Evolutionary conservation across 2,797 vertebrate genomes (phyloP), one percentile per base, ranked within the genome.

Genomic region (Oryzias sinensis): DNA sequence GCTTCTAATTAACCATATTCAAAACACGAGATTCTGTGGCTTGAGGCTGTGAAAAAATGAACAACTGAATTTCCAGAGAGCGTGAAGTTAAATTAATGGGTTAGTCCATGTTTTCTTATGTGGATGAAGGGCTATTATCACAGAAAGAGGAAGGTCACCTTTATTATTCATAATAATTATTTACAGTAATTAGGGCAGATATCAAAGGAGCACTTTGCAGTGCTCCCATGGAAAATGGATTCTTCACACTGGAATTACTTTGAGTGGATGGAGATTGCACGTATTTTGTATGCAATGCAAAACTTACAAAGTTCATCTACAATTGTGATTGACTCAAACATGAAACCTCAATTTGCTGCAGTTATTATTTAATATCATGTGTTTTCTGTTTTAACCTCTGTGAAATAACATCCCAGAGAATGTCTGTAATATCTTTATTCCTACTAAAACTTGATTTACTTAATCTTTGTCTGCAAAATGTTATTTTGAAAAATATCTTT

Each of bases 91-190:
- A 84, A 70, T 76, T 11, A 77, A 74, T 70, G 56, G 46, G 29
- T 62, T 17, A 74, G 61, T 56, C 40, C 56, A 29, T 20, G 18
- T 59, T 56, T 61, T 24, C 27, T 65, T 66, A 17, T 49, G 54
- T 57, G 58, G 56, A 72, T 61, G 62, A 69, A 69, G 57, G 66
- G 70, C 74, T 85, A 74, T 76, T 69, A 68, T 81, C 67, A 74
- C 53, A 78, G 72, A 48, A 78, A 68, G 57, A 63, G 74, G 86
- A 86, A 88, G 89, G 85, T 91, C 88, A 91, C 87, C 87, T 86
- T 88, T 88, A 85, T 82, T 83, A 89, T 80, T 87, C 76, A 82
- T 78, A 76, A 79, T 84, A 84, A 89, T 88, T 86, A 91, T 89
- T 86, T 83, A 79, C 78, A 80, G 80, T 85, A 87, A 88, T 88